Evolutionary conservation across 2,113 vertebrate genomes (phyloP), one percentile per base, ranked within the genome.

Genomic region (Podarcis raffonei): DNA sequence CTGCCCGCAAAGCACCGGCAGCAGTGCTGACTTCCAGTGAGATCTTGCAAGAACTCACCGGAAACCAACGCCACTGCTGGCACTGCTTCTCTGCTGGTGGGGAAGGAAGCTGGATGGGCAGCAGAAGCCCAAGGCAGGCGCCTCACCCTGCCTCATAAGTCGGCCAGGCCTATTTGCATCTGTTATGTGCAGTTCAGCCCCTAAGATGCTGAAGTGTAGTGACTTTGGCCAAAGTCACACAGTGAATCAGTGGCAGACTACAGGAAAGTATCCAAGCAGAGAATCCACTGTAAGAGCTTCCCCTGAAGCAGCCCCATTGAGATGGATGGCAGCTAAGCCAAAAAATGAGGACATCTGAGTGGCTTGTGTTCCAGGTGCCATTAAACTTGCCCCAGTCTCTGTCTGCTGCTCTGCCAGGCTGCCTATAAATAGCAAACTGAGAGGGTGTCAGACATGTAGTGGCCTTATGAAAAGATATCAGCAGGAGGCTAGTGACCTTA

Each of bases 381-480:
- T 25, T 3, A 32, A 32, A 27, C 86, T 68, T 4, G 59, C 77
- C 53, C 85, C 78, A 48, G 13, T 74, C 79, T 86, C 82, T 69
- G 32, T 66, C 89, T 92, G 83, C 62, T 1, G 25, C 86, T 15
- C 81, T 39, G 15, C 30, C 72, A 20, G 18, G 39, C 22, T 87
- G 80, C 68, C 88, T 89, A 92, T 87, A 78, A 91, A 84, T 82
- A 92, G 87, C 42, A 83, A 90, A 90, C 88, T 93, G 92, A 92
- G 90, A 93, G 92, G 83, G 92, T 88, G 92, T 94, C 92, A 95
- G 92, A 92, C 93, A 93, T 94, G 83, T 90, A 91, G 79, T 87
- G 68, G 90, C 91, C 93, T 69, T 92, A 91, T 90, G 91, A 90
- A 93, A 95, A 87, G 25, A 83, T 83, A 57, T 89, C 89, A 86